phyloP scores from a whole-genome alignment of 2,113 vertebrate genomes.

The Scophthalmus maximus region DNA sequence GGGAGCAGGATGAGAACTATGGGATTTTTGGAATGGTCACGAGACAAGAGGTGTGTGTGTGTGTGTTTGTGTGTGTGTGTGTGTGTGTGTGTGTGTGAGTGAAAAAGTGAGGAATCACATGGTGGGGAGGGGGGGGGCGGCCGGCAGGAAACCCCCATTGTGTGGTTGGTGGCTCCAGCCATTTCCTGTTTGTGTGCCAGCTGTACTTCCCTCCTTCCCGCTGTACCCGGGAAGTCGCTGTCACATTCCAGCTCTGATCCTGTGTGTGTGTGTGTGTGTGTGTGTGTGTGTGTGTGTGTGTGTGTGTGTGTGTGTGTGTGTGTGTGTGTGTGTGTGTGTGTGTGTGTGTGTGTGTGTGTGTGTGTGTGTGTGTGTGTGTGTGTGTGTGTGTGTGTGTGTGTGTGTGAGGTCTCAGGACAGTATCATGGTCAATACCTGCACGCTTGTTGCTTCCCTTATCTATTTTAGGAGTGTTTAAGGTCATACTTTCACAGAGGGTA shows the following conservation, averaged over 20 bases:
- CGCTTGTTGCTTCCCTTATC: constrained; percentile 4
- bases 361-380: constrained; percentile 13
- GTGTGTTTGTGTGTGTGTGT: too few relatives aligned
- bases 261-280: constrained; percentile 11
- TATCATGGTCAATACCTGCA: background rate
- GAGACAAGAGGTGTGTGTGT: constrained; percentile 47
- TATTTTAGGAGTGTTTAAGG: constrained; percentile 13
- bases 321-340: constrained; percentile 13
- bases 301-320: background rate
- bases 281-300: too few relatives aligned
- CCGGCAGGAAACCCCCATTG: constrained; percentile 84
- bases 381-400: background rate
- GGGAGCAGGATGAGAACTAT: constrained; percentile 36
- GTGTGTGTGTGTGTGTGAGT: too few relatives aligned
- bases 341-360: constrained; percentile 13
- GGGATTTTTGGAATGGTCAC: constrained; percentile 41
- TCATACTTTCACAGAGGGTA: too few relatives aligned
- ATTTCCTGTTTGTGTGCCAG: constrained; percentile 88
- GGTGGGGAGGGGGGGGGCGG: constrained; percentile 32
- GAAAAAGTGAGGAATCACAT: constrained; percentile 44
- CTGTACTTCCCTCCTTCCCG: constrained; percentile 82
- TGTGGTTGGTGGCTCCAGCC: constrained; percentile 76
- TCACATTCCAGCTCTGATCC: constrained; percentile 78
- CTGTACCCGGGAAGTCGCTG: constrained; percentile 80
- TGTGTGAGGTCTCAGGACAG: background rate